phyloP scores from a whole-genome alignment of 2,888 invertebrate species.

The Cephus spinipes region DNA sequence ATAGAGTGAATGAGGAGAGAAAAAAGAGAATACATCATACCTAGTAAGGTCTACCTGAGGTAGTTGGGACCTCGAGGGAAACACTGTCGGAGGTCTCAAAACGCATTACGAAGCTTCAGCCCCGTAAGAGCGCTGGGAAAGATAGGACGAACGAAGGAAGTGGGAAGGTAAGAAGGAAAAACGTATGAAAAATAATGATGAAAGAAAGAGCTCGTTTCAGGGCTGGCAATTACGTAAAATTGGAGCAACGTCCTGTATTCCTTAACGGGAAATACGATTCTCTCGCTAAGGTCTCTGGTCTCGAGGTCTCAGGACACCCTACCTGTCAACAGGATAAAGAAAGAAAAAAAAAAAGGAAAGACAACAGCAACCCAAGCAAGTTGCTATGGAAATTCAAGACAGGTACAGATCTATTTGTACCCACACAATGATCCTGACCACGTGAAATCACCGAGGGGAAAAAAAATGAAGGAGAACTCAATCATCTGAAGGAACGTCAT shows the following conservation, averaged over 20 bases:
- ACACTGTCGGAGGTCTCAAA: not conserved
- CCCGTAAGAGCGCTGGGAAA: not conserved
- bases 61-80: not conserved
- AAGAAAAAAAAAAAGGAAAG: not conserved
- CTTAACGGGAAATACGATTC: not conserved
- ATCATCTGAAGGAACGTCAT: not conserved
- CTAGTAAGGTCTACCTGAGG: not conserved
- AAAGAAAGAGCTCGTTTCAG: conserved; percentile 3
- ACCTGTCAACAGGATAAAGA: not conserved
- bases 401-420: not conserved
- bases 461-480: not conserved
- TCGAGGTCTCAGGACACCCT: not conserved
- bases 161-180: not conserved
- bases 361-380: not conserved
- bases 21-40: not conserved
- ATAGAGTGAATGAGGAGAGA: not conserved
- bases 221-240: conserved; percentile 7
- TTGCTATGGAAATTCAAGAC: not conserved
- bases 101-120: not conserved
- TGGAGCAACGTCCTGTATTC: conserved; percentile 1
- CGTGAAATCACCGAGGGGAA: not conserved
- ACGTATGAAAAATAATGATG: not conserved
- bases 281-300: not conserved
- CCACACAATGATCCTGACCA: not conserved
- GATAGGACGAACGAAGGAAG: not conserved